Base-by-base conservation (phyloP, 2,113 vertebrate genomes). In the Delphinus delphis region DNA sequence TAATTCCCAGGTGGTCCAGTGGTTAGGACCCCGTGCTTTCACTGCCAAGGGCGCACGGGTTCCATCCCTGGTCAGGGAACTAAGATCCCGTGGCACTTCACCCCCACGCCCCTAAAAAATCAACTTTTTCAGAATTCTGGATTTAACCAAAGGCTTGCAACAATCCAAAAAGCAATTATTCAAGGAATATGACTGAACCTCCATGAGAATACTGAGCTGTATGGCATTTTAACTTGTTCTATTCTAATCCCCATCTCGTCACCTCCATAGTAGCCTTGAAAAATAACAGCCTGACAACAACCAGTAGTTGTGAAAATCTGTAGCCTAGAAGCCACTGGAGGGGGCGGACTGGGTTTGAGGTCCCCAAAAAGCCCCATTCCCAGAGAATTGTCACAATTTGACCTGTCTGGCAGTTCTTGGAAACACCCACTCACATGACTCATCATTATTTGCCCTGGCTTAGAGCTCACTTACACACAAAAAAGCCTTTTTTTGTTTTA, bases 401-500 rank as follows among this genome's bases (percentile, higher is more conserved):
- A 80, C 62, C 68, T 41, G 36, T 85, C 15, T 77, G 41, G 38
- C 26, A 83, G 53, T 82, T 83, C 28, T 83, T 92, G 33, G 21
- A 67, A 94, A 94, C 26, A 67, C n/a, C 36, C 41, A 80, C 6
- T 70, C 70, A 47, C 8, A n/a, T 79, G 79, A 93, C 44, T 96
- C 47, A 85, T 36, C 12, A 60, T 82, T 95, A 68, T 95, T 63
- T 90, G 84, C 83, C 68, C 10, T 88, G 25, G 8, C 67, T 50
- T n/a, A 93, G 80, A 88, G 20, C 41, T 81, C 47, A 26, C 31
- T 28, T 28, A 53, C 20, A 67, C 26, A 44, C 36, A 82, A 90
- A 96, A 68, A 68, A 74, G 8, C 58, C 20, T 85, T 91, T 85
- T 79, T 89, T 67, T 84, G 79, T 63, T 92, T 94, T 97, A 73